A percentile compares a stretch with the other conserved stretches of the same genome.
phyloP scores from a whole-genome alignment of 2,113 vertebrate genomes.

The Ifrita kowaldi region DNA sequence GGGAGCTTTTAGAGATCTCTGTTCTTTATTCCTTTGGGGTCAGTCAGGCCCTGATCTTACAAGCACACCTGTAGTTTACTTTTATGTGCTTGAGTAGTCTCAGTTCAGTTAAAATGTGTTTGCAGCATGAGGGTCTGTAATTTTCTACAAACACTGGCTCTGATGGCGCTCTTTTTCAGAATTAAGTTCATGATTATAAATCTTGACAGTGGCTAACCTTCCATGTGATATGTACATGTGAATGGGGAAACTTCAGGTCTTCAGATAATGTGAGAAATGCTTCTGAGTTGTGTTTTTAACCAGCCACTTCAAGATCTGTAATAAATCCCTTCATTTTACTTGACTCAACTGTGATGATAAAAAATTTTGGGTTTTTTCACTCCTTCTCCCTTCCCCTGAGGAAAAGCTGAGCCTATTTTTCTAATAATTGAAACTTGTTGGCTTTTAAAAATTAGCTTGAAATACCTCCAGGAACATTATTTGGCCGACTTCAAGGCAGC shows the following conservation, averaged over 20 bases:
- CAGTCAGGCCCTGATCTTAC: neutral
- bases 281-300: neutral
- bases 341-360: neutral
- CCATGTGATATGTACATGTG: neutral
- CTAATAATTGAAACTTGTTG: neutral
- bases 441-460: conserved; percentile 21
- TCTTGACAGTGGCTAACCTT: neutral
- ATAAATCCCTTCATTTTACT: neutral
- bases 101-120: neutral
- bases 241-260: neutral
- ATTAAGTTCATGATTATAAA: neutral
- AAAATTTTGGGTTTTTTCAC: neutral
- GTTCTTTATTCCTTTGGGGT: neutral
- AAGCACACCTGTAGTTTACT: neutral
- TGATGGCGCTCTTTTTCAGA: neutral
- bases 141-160: neutral
- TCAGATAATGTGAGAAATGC: neutral
- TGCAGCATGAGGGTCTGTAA: neutral
- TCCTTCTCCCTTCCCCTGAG: neutral
- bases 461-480: neutral
- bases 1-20: neutral
- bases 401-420: neutral
- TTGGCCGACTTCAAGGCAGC: conserved; percentile 2
- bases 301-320: neutral
- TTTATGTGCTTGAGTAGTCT: neutral